A percentile compares a stretch with the other conserved stretches of the same genome.
phyloP scores from a whole-genome alignment of 35 echinoderm and acorn worm species.

The Ophiothrix spiculata region DNA sequence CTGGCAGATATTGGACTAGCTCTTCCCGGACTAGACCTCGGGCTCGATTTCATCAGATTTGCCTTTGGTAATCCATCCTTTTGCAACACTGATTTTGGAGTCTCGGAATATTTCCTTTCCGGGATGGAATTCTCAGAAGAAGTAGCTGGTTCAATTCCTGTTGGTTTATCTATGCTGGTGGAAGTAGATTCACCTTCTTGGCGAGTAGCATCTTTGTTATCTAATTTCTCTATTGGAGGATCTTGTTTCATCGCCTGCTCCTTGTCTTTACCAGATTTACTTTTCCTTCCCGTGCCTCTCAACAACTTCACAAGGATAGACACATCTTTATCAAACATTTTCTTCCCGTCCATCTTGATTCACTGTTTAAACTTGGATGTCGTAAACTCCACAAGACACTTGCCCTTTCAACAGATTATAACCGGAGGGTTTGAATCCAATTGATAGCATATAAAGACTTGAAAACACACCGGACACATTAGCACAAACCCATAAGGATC shows the following conservation, averaged over 20 bases:
- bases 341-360: constrained; percentile 20
- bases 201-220: neutral
- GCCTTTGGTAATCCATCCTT: neutral
- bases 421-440: neutral
- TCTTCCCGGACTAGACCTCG: neutral
- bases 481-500: neutral
- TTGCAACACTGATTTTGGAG: neutral
- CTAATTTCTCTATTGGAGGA: neutral
- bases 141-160: neutral
- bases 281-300: neutral
- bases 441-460: neutral
- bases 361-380: constrained; percentile 11
- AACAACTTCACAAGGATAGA: constrained; percentile 59
- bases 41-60: neutral
- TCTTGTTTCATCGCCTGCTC: neutral
- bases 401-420: neutral
- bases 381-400: neutral
- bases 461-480: neutral
- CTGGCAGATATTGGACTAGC: neutral
- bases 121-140: neutral
- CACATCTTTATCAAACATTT: constrained; percentile 59
- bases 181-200: no score
- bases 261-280: neutral
- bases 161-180: no score
- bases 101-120: neutral